phyloP scores from a whole-genome alignment of 2,113 vertebrate species.

The Promerops cafer region DNA sequence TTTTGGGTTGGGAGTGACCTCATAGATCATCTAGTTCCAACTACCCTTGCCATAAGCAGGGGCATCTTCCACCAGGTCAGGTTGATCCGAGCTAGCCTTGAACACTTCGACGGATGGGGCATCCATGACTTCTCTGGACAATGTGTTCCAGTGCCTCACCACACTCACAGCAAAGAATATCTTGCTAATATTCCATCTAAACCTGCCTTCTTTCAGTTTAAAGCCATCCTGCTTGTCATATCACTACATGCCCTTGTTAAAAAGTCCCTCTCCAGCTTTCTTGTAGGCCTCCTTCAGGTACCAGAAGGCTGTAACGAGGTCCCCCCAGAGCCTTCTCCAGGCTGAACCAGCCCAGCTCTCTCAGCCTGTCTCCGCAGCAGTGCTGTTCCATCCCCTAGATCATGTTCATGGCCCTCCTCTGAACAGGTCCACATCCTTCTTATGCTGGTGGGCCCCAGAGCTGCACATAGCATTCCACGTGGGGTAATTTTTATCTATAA shows the following conservation, averaged over 20 bases:
- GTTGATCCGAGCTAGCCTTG: not conserved
- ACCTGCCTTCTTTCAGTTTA: not conserved
- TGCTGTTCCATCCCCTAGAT: not conserved
- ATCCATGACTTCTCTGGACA: fast-evolving
- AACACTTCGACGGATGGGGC: not conserved
- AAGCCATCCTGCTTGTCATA: not conserved
- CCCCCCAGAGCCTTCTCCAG: no score
- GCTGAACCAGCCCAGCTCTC: not conserved
- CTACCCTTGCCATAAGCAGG: not conserved
- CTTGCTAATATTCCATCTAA: not conserved
- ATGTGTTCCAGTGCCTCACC: not conserved
- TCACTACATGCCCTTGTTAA: not conserved
- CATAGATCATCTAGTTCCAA: not conserved
- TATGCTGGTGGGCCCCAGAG: not conserved
- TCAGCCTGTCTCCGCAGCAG: no score
- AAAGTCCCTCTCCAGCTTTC: not conserved
- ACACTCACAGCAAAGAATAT: fast-evolving
- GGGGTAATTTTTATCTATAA: not conserved
- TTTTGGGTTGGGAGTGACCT: not conserved
- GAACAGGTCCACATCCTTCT: not conserved
- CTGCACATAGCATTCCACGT: not conserved
- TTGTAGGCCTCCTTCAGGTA: not conserved
- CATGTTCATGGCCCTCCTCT: not conserved
- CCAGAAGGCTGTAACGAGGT: not conserved
- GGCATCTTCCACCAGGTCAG: not conserved